A percentile compares a stretch with the other conserved stretches of the same genome.
phyloP scores from a whole-genome alignment of 2,113 vertebrate genomes.

The Nannospalax galili region DNA sequence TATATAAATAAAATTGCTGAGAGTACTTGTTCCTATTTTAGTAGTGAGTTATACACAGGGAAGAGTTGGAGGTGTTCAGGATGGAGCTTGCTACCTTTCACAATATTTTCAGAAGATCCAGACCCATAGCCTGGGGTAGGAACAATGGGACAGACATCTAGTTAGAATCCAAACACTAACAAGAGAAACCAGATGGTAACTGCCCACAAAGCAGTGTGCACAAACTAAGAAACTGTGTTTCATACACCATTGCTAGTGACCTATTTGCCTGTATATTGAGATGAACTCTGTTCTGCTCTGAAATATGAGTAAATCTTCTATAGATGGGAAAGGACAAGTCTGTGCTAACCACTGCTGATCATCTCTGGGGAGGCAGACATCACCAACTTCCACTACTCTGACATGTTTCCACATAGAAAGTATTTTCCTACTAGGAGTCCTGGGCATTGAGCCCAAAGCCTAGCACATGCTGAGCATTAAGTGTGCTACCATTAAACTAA shows the following conservation, averaged over 20 bases:
- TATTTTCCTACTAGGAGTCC: too few relatives aligned
- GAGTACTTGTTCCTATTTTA: not conserved
- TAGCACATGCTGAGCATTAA: not conserved
- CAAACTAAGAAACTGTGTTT: not conserved
- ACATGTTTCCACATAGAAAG: not conserved
- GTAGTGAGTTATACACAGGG: not conserved
- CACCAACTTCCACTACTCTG: not conserved
- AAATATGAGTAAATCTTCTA: not conserved
- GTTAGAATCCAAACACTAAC: not conserved
- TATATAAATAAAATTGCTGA: not conserved
- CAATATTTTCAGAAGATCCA: not conserved
- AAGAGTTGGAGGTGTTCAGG: not conserved
- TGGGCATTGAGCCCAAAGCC: not conserved
- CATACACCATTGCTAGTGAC: not conserved
- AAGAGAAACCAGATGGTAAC: not conserved
- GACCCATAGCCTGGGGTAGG: not conserved
- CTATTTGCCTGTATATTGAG: not conserved
- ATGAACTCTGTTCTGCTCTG: not conserved
- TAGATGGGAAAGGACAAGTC: not conserved
- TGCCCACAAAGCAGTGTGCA: rapidly evolving
- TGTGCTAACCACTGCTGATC: not conserved
- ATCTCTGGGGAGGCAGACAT: not conserved
- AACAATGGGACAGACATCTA: not conserved
- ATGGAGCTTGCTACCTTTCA: not conserved
- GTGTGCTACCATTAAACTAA: not conserved